These are phyloP conservation scores for Butorides virescens DNA, from an alignment of 2,113 vertebrate species.

Conservation along the genomic window DNA sequence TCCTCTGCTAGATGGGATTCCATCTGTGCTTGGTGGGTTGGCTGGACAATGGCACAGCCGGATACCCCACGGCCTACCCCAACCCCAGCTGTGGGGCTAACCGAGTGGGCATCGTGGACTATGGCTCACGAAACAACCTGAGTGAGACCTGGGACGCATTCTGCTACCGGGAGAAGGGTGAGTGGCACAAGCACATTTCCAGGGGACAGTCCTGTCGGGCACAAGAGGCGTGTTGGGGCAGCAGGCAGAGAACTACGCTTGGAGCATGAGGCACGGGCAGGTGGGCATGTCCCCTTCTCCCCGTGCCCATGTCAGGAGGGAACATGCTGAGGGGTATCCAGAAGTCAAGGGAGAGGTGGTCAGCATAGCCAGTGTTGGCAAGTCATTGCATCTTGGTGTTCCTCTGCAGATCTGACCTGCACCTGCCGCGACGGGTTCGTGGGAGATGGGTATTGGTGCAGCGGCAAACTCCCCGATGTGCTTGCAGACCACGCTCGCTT, in stretches of 20 bases:
- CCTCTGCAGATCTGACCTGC: constrained; percentile 83
- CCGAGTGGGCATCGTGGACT: constrained; percentile 84
- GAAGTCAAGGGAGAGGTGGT: not conserved
- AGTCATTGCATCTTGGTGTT: not conserved
- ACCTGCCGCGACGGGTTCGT: constrained; percentile 79
- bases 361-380: not conserved
- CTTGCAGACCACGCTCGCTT: constrained; percentile 81
- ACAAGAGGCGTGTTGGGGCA: not conserved
- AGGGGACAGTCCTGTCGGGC: not conserved
- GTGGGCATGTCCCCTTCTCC: accelerated
- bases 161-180: constrained; percentile 81
- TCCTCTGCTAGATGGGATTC: constrained; percentile 83
- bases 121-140: constrained; percentile 70
- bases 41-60: constrained; percentile 83
- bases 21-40: constrained; percentile 91
- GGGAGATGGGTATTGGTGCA: constrained; percentile 88
- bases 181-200: not conserved
- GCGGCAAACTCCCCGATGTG: constrained; percentile 84
- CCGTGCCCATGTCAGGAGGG: accelerated
- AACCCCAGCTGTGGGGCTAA: constrained; percentile 81
- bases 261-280: accelerated
- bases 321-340: not conserved
- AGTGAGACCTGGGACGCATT: constrained; percentile 85
- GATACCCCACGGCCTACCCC: constrained; percentile 86
- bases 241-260: not conserved